Evolutionary conservation across 2,888 invertebrate species (phyloP), one percentile per base, ranked within the genome.

Genomic region (Chydorus sphaericus): DNA sequence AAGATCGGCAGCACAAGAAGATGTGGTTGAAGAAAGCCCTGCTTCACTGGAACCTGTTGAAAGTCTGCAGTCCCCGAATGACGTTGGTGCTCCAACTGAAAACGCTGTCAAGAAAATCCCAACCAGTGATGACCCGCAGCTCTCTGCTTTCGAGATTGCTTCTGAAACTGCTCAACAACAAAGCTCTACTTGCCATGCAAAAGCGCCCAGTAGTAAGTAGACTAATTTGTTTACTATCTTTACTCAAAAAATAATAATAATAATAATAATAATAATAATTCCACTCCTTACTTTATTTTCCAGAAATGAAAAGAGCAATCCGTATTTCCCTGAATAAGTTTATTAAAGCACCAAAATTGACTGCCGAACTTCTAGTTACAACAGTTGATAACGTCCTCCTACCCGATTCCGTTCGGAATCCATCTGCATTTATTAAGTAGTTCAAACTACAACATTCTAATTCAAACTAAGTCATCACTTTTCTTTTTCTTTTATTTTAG

Each of bases 281-380:
- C n/a, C n/a, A n/a, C 23, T 31, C 4, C 16, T 30, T 50, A n/a
- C 6, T 20, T 20, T 36, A n/a, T 33, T 52, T 52, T 31, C n/a
- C n/a, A 52, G 52, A 52, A 52, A 23, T 36, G n/a, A 52, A 36
- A 36, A 52, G 36, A 20, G 26, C 20, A 6, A 20, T 52, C 16
- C 16, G 26, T 23, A 3, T 8, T 20, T 10, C 18, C 14, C 20
- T 52, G 1, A 20, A 18, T 37, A 16, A 20, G 2, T 16, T 52
- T 10, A 23, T 52, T 26, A 37, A 52, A 36, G 37, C 29, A 3
- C 20, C 26, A 10, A 37, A 52, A 11, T 10, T 31, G 8, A 20
- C 23, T 18, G 23, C 8, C 10, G 52, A 52, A 7, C 18, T 20
- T 3, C 18, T 36, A 20, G 3, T 7, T 3, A 51, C 6, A 18